Conservation (phyloP, 1,140 invertebrate species). For the Aradophagus sp. region DNA sequence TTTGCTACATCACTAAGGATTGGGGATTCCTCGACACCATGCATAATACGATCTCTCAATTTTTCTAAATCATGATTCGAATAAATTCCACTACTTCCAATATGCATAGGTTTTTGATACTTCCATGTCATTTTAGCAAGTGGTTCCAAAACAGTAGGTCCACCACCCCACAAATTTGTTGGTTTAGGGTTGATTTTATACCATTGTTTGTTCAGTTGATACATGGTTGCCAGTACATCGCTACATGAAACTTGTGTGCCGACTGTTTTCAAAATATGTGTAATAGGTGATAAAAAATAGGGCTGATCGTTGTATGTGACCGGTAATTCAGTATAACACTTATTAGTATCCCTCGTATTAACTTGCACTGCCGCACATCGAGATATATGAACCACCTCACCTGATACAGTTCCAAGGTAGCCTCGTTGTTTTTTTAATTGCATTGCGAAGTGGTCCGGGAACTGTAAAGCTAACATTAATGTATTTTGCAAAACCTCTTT, state of each 20-base stretch:
- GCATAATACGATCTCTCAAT: constrained; percentile 1
- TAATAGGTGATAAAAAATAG: too few species aligned
- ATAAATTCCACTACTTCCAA: constrained; percentile 15
- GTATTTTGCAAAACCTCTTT: too few species aligned
- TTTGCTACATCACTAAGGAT: constrained; percentile 8
- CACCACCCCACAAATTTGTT: background rate
- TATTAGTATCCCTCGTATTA: too few species aligned
- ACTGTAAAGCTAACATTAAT: too few species aligned
- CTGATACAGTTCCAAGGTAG: too few species aligned
- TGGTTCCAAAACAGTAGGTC: background rate
- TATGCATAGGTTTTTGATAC: background rate
- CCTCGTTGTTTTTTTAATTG: too few species aligned
- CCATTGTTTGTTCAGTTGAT: constrained; percentile 5
- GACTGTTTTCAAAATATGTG: constrained; percentile 8
- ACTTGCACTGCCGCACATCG: too few species aligned
- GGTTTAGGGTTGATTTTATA: constrained; percentile 5
- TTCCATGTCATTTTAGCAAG: background rate
- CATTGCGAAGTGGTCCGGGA: too few species aligned
- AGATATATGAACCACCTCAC: too few species aligned
- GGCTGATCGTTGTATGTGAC: too few species aligned
- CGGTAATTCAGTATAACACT: too few species aligned
- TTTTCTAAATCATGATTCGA: background rate
- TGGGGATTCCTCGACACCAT: background rate
- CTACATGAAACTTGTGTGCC: constrained; percentile 5
- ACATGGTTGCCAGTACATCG: background rate